Base-by-base conservation (phyloP, 2,888 invertebrate species). In the Eulithis prunata region DNA sequence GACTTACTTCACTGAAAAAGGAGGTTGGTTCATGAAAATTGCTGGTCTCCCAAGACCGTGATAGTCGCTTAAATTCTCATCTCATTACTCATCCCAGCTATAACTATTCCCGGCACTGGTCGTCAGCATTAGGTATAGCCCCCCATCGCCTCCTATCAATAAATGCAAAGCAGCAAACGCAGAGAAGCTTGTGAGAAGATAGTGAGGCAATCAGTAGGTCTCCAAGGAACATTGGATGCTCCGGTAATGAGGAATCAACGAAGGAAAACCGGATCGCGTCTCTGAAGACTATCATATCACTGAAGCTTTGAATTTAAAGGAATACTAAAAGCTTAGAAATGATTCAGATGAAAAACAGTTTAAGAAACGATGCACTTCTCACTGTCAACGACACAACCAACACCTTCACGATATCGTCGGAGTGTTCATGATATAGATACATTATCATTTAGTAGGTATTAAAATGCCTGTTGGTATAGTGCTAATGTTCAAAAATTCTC, bases 121-220 rank as follows among this genome's bases (percentile, higher is more conserved):
- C 13, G 10, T 21, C 21, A 49, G 21, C 49, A 49, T 49, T 49
- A 49, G 21, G 10, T 32, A 32, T 49, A 21, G 8, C 49, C 4
- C 49, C 21, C 21, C 49, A 49, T 21, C 8, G 49, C 49, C 14
- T 21, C 41, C 52, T 62, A 56, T 54, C 62, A 57, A 54, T 66
- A 62, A 62, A 66, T 66, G 57, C 62, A 62, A 62, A 66, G 32
- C 38, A 57, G 55, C 36, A 43, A 60, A 54, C 52, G 46, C 57
- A 61, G 53, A 54, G 62, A 45, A 21, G 62, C 54, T n/a, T n/a
- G n/a, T n/a, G n/a, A n/a, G n/a, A n/a, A 51, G n/a, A 43, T 63
- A 59, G 64, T 58, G 69, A 52, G 66, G 47, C 66, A 69, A 61
- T 61, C 68, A 68, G 51, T 32, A n/a, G 51, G 54, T 21, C 54